Evolutionary conservation across 2,888 invertebrate genomes (phyloP), one percentile per base, ranked within the genome.

Genomic region (Prosapia bicincta): DNA sequence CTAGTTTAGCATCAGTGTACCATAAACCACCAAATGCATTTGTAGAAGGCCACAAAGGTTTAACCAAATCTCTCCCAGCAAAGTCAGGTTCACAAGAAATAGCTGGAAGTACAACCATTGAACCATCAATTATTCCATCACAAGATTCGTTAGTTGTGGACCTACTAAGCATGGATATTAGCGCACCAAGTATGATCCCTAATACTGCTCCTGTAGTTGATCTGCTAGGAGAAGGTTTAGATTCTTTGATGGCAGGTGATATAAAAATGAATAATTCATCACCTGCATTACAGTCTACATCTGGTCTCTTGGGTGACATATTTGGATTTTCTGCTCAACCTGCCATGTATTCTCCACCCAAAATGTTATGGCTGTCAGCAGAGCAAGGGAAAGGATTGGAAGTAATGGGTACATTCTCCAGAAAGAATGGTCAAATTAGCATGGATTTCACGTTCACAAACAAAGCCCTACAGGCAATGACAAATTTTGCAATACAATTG

Each of bases 21-120:
- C 99, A 99, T 84, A 99, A 99, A 85, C 99, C 99, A 25, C 99
- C 99, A 0, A 96, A 95, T 15, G 97, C 99, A 0, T 99, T 99
- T 85, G 98, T 99, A 7, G 99, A 99, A 87, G 98, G 95, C 83
- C 86, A 88, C 79, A 86, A 86, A 80, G 88, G 87, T 3, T 92
- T 94, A 0, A 90, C 94, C 80, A 94, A 94, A 85, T 91, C 92
- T 0, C 86, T 95, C 76, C 95, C 95, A 13, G 91, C 93, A 15
- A 81, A 81, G 23, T 70, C 74, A 23, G 76, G 76, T 10, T 76
- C 76, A 10, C 76, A 76, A 68, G 82, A 82, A 74, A 80, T 75
- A 7, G 79, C 80, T 0, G 73, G 78, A 30, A 70, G 75, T 78
- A 79, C 77, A 71, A 80, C 72, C 78, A 79, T 69, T 69, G 80